Evolutionary conservation across 2,113 vertebrate genomes (phyloP).

Genomic region (Orycteropus afer): DNA sequence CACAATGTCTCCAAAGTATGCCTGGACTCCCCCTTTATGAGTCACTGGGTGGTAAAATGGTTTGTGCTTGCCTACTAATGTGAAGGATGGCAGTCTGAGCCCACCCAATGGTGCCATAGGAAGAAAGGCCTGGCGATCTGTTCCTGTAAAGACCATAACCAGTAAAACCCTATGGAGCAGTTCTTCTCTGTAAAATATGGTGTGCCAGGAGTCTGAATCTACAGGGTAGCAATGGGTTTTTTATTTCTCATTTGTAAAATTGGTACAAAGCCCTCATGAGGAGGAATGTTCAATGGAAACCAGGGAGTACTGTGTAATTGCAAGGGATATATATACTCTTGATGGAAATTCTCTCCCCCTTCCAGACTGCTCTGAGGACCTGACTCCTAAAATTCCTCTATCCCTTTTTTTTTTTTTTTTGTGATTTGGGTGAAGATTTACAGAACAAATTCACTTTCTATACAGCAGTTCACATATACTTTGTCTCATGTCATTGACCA

Average conservation of each 20-base stretch:
- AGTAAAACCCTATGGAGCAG: not conserved
- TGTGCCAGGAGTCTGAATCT: not conserved
- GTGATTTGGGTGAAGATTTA: too few species aligned
- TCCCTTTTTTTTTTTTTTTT: too few species aligned
- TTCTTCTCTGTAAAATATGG: not conserved
- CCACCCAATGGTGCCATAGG: not conserved
- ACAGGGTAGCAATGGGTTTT: not conserved
- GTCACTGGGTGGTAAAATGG: not conserved
- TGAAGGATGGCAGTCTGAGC: not conserved
- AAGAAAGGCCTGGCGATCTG: not conserved
- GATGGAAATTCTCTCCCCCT: slow-evolving; percentile 9
- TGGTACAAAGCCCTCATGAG: slow-evolving; percentile 26
- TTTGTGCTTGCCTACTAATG: not conserved
- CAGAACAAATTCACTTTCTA: too few species aligned
- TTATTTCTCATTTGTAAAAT: slow-evolving; percentile 50
- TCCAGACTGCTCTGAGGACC: slow-evolving; percentile 20
- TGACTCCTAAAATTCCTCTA: slow-evolving; percentile 40
- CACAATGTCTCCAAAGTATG: too few species aligned
- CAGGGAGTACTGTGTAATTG: not conserved
- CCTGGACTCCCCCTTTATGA: not conserved
- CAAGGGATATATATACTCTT: not conserved
- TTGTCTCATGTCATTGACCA: too few species aligned
- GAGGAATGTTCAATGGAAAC: slow-evolving; percentile 28
- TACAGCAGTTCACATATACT: too few species aligned
- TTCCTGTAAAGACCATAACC: not conserved